Evolutionary conservation across 1,140 invertebrate genomes (phyloP).

Genomic region (Penaeus vannamei): DNA sequence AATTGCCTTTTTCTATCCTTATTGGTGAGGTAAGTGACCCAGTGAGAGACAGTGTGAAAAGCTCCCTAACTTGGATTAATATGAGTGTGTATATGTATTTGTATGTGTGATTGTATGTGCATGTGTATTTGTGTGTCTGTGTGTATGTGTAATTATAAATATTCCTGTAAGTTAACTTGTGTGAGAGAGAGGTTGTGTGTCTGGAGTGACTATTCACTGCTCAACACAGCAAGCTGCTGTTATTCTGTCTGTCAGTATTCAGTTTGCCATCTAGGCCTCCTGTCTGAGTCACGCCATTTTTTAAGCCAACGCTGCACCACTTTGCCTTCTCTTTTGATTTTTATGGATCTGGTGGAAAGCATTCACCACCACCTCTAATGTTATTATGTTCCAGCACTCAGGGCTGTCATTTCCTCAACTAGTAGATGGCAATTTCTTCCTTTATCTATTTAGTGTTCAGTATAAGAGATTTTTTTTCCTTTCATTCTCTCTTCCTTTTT

Average conservation of each 20-base stretch:
- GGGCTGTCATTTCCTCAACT: conserved; percentile 54
- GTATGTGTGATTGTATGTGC: conserved; percentile 3
- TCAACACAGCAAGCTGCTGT: conserved; percentile 53
- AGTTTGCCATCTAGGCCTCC: conserved; percentile 62
- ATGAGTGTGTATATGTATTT: not conserved
- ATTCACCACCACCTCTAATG: conserved; percentile 56
- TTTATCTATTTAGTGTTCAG: conserved; percentile 28
- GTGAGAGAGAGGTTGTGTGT: not conserved
- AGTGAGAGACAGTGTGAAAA: conserved; percentile 44
- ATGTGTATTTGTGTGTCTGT: not conserved
- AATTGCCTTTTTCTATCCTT: conserved; percentile 63
- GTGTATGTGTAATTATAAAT: not conserved
- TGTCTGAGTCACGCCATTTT: conserved; percentile 63
- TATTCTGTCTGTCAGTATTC: conserved; percentile 60
- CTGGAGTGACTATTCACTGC: conserved; percentile 24
- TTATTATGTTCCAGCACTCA: conserved; percentile 59
- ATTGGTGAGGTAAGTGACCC: conserved; percentile 58
- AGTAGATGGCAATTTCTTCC: conserved; percentile 57
- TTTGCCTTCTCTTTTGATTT: conserved; percentile 57
- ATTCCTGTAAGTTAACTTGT: not conserved
- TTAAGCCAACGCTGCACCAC: conserved; percentile 64
- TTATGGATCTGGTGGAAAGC: conserved; percentile 58
- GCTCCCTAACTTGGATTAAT: conserved; percentile 8
- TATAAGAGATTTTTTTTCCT: not conserved
- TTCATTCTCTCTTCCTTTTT: not conserved